Evolutionary conservation across 2,113 vertebrate genomes (phyloP).

Genomic region (Neolamprologus toae): DNA sequence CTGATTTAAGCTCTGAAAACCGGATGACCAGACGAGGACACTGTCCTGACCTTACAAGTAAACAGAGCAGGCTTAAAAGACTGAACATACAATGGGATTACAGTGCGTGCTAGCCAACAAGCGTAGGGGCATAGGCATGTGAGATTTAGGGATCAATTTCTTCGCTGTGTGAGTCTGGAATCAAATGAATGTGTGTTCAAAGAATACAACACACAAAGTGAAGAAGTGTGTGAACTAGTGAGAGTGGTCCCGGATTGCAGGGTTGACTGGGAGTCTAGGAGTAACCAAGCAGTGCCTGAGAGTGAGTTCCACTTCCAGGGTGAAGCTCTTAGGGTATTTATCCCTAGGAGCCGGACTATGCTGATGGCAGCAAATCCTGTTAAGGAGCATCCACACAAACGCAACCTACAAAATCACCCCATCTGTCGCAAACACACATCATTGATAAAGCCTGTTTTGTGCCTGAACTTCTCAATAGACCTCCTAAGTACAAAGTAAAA

Average conservation of each 20-base stretch:
- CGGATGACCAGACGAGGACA: not conserved
- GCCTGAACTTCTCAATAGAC: not conserved
- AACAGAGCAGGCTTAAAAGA: not conserved
- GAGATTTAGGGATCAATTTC: not conserved
- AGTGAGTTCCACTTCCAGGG: not conserved
- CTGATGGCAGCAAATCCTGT: conserved; percentile 57
- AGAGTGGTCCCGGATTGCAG: not conserved
- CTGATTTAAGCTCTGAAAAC: not conserved
- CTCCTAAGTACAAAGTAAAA: not conserved
- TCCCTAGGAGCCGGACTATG: conserved; percentile 9
- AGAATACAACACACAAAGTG: not conserved
- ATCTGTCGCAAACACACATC: not conserved
- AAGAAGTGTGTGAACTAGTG: not conserved
- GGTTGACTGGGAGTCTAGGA: not conserved
- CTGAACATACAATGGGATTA: not conserved
- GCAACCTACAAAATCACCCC: not conserved
- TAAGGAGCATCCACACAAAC: conserved; percentile 28
- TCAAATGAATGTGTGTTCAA: not conserved
- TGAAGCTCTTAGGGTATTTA: conserved; percentile 28
- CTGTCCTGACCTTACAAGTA: not conserved
- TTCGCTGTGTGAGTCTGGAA: not conserved
- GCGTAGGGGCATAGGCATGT: not conserved
- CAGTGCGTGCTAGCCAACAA: not conserved
- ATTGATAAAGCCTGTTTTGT: not conserved
- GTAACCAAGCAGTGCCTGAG: not conserved